Evolutionary conservation across 2,113 vertebrate genomes (phyloP), one percentile per base, ranked within the genome.

Genomic region (Oryzias celebensis): DNA sequence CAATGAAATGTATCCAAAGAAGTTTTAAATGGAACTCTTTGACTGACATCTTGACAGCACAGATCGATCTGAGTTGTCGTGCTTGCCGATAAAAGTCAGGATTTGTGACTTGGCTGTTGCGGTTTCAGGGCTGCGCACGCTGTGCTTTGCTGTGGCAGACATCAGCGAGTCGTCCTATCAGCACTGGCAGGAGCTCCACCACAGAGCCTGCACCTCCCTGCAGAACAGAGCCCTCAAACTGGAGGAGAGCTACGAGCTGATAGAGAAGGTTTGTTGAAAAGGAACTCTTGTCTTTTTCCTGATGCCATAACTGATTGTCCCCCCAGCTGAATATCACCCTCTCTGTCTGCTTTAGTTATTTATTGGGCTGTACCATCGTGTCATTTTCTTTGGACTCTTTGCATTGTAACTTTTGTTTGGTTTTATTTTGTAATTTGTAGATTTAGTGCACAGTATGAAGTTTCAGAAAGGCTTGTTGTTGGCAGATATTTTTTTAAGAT

Each of bases 171-270:
- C 92, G 0, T 88, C 93, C 71, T 99, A 98, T 78, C 91, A 94
- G 58, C 94, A 98, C 44, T 99, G 97, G 97, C 83, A 92, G 65
- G 83, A 92, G 28, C 80, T 96, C 52, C 91, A 96, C 60, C 93
- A 93, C 44, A 91, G 94, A 8, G 97, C 97, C 8, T 89, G 92
- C 59, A 96, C 94, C 0, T 89, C 97, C 1, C 80, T 99, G 71
- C 96, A 98, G 78, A 96, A 99, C 92, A 88, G 97, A 85, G 86
- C 91, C 3, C 93, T 99, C 31, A 99, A 99, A 65, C 88, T 98
- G 58, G 97, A 98, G 72, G 97, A 99, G 85, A 97, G 94, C 84
- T 99, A 98, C 6, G 96, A 99, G 57, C 88, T 98, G 18, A 99
- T 99, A 42, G 97, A 99, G 82, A 98, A 96, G 93, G 97, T 98